These are phyloP conservation scores for Hartigia nigra DNA, from an alignment of 2,888 invertebrate genomes.

Conservation along the genomic window DNA sequence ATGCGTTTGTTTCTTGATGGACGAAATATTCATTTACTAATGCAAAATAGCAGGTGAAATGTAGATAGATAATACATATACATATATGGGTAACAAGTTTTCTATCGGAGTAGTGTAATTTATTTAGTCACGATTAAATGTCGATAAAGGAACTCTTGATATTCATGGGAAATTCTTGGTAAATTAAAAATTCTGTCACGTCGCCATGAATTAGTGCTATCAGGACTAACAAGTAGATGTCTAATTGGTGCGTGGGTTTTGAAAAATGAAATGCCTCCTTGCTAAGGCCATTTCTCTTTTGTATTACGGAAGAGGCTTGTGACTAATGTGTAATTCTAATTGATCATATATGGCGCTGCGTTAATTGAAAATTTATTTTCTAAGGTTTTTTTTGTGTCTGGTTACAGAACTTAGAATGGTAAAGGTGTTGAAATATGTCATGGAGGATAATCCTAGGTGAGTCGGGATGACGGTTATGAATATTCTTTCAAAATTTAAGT, in stretches of 20 bases:
- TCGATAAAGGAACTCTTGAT: background rate
- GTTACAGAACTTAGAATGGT: background rate
- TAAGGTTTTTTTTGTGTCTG: background rate
- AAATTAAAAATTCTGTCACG: background rate
- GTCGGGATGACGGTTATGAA: constrained; percentile 5
- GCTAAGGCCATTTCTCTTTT: background rate
- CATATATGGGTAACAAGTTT: background rate
- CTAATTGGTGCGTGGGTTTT: background rate
- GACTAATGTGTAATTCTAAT: background rate
- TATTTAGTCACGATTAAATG: background rate
- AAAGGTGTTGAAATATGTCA: background rate
- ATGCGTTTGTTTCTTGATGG: background rate
- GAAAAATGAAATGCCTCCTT: background rate
- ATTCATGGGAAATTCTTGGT: background rate
- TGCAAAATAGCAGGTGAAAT: background rate
- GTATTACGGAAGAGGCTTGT: background rate
- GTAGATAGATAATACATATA: background rate
- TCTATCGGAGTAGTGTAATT: background rate
- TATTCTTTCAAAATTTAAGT: constrained; percentile 11
- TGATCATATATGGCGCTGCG: background rate
- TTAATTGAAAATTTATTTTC: background rate
- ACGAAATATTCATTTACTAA: background rate
- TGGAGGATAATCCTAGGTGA: constrained; percentile 18
- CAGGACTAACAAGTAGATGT: background rate
- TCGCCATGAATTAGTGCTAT: background rate